phyloP scores from a whole-genome alignment of 2,888 invertebrate species.

The Reticulitermes lucifugus region DNA sequence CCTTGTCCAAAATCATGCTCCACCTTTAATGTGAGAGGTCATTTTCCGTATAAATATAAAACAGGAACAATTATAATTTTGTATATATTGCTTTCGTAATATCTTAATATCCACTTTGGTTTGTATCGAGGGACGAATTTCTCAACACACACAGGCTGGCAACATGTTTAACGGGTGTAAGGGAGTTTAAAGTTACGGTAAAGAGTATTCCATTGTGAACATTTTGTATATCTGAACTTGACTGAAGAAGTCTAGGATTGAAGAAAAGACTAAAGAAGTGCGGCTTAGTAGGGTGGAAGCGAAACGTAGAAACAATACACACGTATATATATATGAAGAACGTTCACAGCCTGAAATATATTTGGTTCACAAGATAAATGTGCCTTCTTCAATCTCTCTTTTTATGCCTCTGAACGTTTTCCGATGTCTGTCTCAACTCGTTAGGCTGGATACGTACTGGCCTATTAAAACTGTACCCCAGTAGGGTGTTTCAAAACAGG shows the following conservation, averaged over 20 bases:
- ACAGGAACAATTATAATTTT: too few species aligned
- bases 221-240: background rate
- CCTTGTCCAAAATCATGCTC: too few species aligned
- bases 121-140: too few species aligned
- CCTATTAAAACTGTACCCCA: background rate
- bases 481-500: background rate
- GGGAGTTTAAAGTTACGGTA: background rate
- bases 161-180: background rate
- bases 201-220: background rate
- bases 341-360: background rate
- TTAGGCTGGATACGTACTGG: background rate
- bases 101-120: too few species aligned
- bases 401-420: conserved; percentile 7
- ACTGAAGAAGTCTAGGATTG: background rate
- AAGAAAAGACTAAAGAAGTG: background rate
- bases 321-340: background rate
- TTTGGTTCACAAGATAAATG: conserved; percentile 5
- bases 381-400: background rate
- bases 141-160: too few species aligned
- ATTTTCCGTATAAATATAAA: too few species aligned
- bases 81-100: too few species aligned
- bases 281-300: background rate
- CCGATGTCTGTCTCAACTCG: background rate
- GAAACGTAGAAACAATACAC: background rate
- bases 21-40: too few species aligned